phyloP scores from a whole-genome alignment of 2,113 vertebrate species.

The Empidonax traillii region DNA sequence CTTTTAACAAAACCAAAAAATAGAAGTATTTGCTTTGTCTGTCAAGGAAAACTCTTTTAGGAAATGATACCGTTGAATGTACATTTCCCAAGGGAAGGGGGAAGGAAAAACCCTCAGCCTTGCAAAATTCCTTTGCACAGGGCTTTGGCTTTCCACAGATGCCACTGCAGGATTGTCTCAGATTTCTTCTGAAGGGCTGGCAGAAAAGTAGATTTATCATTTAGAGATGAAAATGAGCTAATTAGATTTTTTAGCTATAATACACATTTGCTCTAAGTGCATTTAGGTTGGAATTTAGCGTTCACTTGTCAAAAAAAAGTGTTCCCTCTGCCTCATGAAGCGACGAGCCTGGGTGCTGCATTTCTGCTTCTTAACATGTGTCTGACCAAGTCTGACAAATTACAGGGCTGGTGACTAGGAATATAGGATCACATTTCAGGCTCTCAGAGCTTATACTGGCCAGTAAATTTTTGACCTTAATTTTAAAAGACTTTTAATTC shows the following conservation, averaged over 20 bases:
- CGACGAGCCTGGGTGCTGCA: accelerated
- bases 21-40: neutral
- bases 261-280: neutral
- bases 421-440: neutral
- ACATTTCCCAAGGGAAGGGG: neutral
- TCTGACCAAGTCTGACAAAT: neutral
- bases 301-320: neutral
- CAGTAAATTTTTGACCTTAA: neutral
- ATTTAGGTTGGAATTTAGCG: neutral
- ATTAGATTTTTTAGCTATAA: neutral
- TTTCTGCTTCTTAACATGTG: neutral
- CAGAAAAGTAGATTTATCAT: neutral
- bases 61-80: neutral
- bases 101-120: neutral
- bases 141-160: neutral
- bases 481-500: neutral
- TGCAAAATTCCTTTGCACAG: neutral
- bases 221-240: neutral
- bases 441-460: neutral
- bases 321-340: neutral
- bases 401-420: neutral
- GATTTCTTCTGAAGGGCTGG: neutral
- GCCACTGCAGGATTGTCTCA: neutral
- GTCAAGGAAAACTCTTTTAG: neutral
- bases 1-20: neutral